A percentile compares a stretch with the other conserved stretches of the same genome.
Conservation (phyloP, 2,113 vertebrate genomes). For the Orycteropus afer region DNA sequence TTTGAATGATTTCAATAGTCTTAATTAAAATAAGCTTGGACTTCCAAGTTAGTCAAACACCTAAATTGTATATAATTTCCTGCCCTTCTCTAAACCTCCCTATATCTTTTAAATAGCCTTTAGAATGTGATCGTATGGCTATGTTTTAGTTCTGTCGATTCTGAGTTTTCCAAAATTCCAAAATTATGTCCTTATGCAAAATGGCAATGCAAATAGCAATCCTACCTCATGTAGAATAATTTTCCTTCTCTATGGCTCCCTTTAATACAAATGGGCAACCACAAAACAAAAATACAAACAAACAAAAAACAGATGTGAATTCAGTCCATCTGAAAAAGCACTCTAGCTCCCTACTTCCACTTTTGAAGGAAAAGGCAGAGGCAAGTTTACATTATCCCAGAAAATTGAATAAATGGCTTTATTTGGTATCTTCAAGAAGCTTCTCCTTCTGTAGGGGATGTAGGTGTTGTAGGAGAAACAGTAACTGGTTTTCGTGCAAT, state of each 20-base stretch:
- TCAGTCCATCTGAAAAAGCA: constrained; percentile 81
- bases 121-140: constrained; percentile 74
- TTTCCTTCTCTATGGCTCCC: constrained; percentile 80
- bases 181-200: constrained; percentile 81
- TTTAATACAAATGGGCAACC: constrained; percentile 84
- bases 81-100: constrained; percentile 65
- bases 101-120: constrained; percentile 62
- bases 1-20: constrained; percentile 73
- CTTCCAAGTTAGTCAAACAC: constrained; percentile 83
- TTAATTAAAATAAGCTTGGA: constrained; percentile 78
- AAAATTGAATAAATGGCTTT: constrained; percentile 85
- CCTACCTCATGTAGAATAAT: constrained; percentile 74
- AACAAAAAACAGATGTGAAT: constrained; percentile 77
- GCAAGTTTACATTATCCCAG: constrained; percentile 85
- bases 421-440: constrained; percentile 95
- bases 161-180: constrained; percentile 82
- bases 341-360: constrained; percentile 86
- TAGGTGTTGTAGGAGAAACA: constrained; percentile 90
- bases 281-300: constrained; percentile 24
- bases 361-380: constrained; percentile 89
- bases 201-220: constrained; percentile 79
- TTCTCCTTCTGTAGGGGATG: constrained; percentile 93
- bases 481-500: constrained; percentile 96
- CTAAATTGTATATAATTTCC: constrained; percentile 77
- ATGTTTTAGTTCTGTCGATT: constrained; percentile 80